A percentile compares a stretch with the other conserved stretches of the same genome.
Evolutionary conservation across 1,140 invertebrate species (phyloP).

Genomic region (Drosophila prosaltans): DNA sequence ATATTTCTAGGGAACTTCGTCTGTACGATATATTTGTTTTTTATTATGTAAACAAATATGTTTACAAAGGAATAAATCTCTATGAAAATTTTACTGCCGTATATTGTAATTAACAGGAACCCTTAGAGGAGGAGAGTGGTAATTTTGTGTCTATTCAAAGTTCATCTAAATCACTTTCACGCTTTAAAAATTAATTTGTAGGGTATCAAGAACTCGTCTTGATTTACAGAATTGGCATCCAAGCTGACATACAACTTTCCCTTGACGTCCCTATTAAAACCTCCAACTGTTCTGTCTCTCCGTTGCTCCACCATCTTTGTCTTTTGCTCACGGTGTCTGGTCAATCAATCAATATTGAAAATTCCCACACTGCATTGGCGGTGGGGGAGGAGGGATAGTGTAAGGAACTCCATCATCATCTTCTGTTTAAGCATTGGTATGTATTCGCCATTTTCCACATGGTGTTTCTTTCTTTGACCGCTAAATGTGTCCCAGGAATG

Average conservation of each 20-base stretch:
- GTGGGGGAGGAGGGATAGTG: not conserved
- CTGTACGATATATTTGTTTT: too few relatives aligned
- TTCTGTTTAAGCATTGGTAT: slow-evolving; percentile 1
- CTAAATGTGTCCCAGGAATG: slow-evolving; percentile 54
- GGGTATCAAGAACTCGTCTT: not conserved
- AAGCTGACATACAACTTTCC: slow-evolving; percentile 3
- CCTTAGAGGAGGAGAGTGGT: too few relatives aligned
- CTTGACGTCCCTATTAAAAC: not conserved
- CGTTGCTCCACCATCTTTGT: not conserved
- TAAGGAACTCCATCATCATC: slow-evolving; percentile 16
- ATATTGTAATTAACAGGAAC: too few relatives aligned
- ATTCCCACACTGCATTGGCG: slow-evolving; percentile 51
- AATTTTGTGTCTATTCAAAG: too few relatives aligned
- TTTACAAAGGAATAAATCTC: too few relatives aligned
- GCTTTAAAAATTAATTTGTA: not conserved
- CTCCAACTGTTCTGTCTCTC: not conserved
- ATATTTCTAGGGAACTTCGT: too few relatives aligned
- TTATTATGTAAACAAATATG: too few relatives aligned
- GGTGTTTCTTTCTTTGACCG: slow-evolving; percentile 56
- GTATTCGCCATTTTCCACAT: slow-evolving; percentile 64
- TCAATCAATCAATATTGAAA: slow-evolving; percentile 75
- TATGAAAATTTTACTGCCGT: too few relatives aligned
- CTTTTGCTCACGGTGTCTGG: slow-evolving; percentile 22
- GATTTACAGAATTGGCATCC: not conserved
- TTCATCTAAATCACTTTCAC: too few relatives aligned